Evolutionary conservation across 2,797 vertebrate species (phyloP), one percentile per base, ranked within the genome.

Genomic region (Oreortyx pictus): DNA sequence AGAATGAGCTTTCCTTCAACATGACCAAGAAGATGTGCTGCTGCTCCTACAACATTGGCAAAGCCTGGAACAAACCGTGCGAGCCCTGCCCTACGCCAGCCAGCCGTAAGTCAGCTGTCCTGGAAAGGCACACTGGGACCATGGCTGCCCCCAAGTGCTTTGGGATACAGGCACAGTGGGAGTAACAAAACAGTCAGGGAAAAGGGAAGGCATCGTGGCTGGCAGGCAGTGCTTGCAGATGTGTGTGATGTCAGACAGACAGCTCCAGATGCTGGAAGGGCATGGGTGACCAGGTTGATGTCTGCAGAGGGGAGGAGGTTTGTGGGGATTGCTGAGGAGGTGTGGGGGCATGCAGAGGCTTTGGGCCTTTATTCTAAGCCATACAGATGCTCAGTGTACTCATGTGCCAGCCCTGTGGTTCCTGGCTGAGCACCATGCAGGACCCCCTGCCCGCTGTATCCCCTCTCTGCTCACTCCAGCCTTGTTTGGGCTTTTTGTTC

Each of bases 1-100:
- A 98, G 96, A 98, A 99, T 35, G 98, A 99, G 95, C 97, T 99
- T 37, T 98, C 98, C 81, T 99, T 99, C 96, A 99, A 99, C 96
- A 98, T 99, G 98, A 99, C 99, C 88, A 99, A 98, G 97, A 99
- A 99, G 97, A 98, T 98, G 98, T 99, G 99, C 96, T 99, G 99
- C 97, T 99, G 99, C 35, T 98, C 99, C 77, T 99, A 99, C 97
- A 99, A 99, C 33, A 98, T 99, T 0, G 99, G 99, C 44, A 99
- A 98, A 87, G 99, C 99, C 95, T 99, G 99, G 99, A 99, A 99
- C 96, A 98, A 99, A 78, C 99, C 99, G 0, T 99, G 99, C 1
- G 99, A 99, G 87, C 97, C 98, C 80, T 99, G 99, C 79, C 99
- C 99, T 3, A 98, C 98, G 1, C 98, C 98, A 0, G 98, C 98